These are phyloP conservation scores for Drosophila rufa DNA, from an alignment of 1,140 invertebrate genomes.

Conservation along the genomic window DNA sequence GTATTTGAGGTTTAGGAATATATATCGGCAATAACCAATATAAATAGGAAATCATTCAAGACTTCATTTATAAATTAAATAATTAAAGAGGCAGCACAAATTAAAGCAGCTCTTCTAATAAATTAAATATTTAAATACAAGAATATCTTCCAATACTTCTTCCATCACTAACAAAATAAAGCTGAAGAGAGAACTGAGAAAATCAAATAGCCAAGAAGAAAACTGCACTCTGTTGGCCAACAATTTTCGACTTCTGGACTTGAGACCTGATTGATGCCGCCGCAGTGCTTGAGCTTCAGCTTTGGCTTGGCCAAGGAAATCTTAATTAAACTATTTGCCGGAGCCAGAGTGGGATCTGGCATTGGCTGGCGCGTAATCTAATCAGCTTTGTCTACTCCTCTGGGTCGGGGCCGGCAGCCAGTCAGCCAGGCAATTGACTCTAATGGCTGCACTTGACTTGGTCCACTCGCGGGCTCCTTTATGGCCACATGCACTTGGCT, in stretches of 20 bases:
- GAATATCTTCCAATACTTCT: background rate
- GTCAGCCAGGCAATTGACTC: slow-evolving; percentile 39
- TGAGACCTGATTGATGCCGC: slow-evolving; percentile 46
- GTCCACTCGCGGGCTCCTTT: slow-evolving; percentile 11
- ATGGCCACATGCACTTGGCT: slow-evolving; percentile 61
- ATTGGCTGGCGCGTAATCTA: slow-evolving; percentile 46
- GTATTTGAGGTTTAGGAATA: background rate
- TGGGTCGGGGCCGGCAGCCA: background rate
- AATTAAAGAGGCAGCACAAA: too few relatives aligned
- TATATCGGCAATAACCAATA: background rate
- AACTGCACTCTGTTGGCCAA: slow-evolving; percentile 29
- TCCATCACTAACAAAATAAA: background rate
- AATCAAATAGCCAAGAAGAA: slow-evolving; percentile 21
- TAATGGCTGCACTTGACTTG: slow-evolving; percentile 56
- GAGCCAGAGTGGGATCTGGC: slow-evolving; percentile 9
- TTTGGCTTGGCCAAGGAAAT: background rate
- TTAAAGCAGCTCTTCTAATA: too few relatives aligned
- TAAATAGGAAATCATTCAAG: too few relatives aligned
- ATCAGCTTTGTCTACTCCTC: slow-evolving; percentile 56
- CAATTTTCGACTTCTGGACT: slow-evolving; percentile 32
- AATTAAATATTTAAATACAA: background rate
- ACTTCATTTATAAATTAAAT: too few relatives aligned
- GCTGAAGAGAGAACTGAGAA: background rate
- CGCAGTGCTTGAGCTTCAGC: background rate
- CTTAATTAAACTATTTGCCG: slow-evolving; percentile 45